Conservation (phyloP, 30 jellyfish, hydroid and myxozoan species). For the Chironex yamaguchii region DNA sequence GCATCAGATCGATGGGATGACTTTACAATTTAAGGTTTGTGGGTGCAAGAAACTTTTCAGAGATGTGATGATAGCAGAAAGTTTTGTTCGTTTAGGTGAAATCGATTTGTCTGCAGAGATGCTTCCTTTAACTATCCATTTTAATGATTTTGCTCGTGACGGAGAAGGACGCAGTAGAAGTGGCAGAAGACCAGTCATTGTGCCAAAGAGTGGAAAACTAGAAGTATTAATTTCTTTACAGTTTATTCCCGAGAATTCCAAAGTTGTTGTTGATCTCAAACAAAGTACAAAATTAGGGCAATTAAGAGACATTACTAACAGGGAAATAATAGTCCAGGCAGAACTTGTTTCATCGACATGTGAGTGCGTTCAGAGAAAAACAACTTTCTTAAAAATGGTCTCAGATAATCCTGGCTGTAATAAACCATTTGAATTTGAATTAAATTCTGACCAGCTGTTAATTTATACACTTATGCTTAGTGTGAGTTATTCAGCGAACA, state of each 20-base stretch:
- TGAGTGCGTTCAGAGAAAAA: constrained; percentile 94
- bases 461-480: constrained; percentile 93
- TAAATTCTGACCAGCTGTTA: constrained; percentile 84
- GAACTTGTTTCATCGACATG: constrained; percentile 92
- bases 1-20: constrained; percentile 84
- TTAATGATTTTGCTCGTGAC: constrained; percentile 66
- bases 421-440: constrained; percentile 81
- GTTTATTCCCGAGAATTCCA: constrained; percentile 81
- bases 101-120: constrained; percentile 88
- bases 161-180: constrained; percentile 49
- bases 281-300: constrained; percentile 90
- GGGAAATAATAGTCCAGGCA: constrained; percentile 93
- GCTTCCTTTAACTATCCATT: constrained; percentile 89
- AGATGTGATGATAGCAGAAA: constrained; percentile 87
- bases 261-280: constrained; percentile 79
- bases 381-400: constrained; percentile 85
- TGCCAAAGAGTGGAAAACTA: constrained; percentile 93
- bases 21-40: constrained; percentile 81
- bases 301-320: constrained; percentile 80
- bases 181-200: constrained; percentile 79
- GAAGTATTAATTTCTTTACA: constrained; percentile 89
- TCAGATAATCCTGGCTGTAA: constrained; percentile 95
- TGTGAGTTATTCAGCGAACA: constrained; percentile 91
- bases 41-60: constrained; percentile 83
- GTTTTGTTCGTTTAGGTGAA: constrained; percentile 82